A percentile compares a stretch with the other conserved stretches of the same genome.
phyloP scores from a whole-genome alignment of 1,140 invertebrate genomes.

The Olivierus martensii region DNA sequence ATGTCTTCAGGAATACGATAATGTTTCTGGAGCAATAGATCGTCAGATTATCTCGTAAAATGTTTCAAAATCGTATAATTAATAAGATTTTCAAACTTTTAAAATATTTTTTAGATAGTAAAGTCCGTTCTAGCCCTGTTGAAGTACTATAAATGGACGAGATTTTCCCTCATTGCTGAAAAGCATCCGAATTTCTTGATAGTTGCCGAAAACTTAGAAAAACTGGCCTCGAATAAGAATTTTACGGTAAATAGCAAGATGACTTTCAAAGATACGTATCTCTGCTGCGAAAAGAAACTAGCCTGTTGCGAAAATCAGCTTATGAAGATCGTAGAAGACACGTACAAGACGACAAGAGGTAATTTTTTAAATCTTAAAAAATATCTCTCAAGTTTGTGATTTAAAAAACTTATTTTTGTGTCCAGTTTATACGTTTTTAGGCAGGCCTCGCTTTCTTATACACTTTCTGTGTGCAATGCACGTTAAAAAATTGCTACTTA shows the following conservation, averaged over 20 bases:
- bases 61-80: no score
- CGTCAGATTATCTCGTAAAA: no score
- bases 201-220: constrained; percentile 39
- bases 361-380: neutral
- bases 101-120: constrained; percentile 54
- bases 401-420: no score
- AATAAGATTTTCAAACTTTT: no score
- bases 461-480: constrained; percentile 86
- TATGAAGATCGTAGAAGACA: constrained; percentile 73
- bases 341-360: constrained; percentile 68
- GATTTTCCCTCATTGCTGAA: constrained; percentile 82
- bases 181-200: constrained; percentile 46
- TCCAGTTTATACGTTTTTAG: constrained; percentile 77
- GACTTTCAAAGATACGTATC: constrained; percentile 46
- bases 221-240: constrained; percentile 35
- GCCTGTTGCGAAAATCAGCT: constrained; percentile 58
- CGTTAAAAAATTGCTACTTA: constrained; percentile 63
- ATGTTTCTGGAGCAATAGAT: no score
- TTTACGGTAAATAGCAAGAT: constrained; percentile 49
- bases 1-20: no score
- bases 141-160: constrained; percentile 80
- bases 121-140: constrained; percentile 83
- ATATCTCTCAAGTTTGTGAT: no score
- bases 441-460: constrained; percentile 56
- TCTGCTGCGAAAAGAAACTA: constrained; percentile 56